Conservation (phyloP, 2,888 invertebrate species). For the Leucophenga montana region DNA sequence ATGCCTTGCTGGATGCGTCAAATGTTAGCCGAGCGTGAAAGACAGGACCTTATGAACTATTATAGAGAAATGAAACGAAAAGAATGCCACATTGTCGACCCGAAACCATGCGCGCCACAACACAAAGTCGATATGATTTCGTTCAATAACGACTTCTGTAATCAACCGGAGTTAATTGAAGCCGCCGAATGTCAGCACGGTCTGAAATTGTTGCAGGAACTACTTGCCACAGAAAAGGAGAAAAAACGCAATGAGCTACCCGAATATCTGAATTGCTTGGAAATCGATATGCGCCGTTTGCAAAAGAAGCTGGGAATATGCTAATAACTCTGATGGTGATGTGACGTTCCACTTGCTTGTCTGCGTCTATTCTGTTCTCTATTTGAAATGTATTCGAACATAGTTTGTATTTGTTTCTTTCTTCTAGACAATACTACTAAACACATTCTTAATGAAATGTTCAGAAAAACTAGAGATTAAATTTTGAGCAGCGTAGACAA, state of each 20-base stretch:
- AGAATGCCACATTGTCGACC: neutral
- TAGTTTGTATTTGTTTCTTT: too few relatives aligned
- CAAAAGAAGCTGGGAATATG: neutral
- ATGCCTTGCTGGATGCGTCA: neutral
- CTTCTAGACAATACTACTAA: too few relatives aligned
- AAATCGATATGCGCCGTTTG: neutral
- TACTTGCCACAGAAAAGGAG: neutral
- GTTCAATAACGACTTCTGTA: neutral
- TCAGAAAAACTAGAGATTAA: too few relatives aligned
- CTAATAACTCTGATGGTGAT: too few relatives aligned
- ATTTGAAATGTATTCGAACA: too few relatives aligned
- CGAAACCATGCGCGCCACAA: neutral
- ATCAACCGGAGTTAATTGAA: neutral
- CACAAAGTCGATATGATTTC: neutral
- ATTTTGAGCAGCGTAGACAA: too few relatives aligned
- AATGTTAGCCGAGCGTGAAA: neutral
- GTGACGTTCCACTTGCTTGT: too few relatives aligned
- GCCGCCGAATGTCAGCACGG: neutral
- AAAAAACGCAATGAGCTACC: neutral
- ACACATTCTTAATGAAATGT: too few relatives aligned
- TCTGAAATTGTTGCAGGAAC: neutral
- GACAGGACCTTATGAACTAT: neutral
- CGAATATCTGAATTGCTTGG: neutral
- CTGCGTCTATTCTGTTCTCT: too few relatives aligned
- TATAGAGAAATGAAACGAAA: slow-evolving; percentile 2